Conservation (phyloP, 2,113 vertebrate species). For the Stercorarius parasiticus region DNA sequence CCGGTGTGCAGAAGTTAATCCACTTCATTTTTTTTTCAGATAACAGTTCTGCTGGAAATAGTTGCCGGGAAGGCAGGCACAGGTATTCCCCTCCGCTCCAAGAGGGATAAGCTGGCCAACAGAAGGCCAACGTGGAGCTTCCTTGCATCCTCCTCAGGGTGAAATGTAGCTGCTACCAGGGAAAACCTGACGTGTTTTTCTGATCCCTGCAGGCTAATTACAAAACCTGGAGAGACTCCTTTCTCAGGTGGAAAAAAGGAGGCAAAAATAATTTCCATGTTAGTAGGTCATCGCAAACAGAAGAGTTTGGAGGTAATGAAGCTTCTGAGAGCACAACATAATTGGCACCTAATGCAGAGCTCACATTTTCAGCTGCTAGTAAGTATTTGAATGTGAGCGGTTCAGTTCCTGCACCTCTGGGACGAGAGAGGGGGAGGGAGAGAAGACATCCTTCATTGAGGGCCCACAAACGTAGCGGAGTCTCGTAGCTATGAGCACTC, state of each 20-base stretch:
- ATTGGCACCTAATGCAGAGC: not conserved
- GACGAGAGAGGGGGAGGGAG: not conserved
- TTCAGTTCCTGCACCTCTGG: not conserved
- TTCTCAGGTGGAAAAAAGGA: not conserved
- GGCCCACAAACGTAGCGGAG: not conserved
- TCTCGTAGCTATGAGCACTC: not conserved
- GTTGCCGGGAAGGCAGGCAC: not conserved
- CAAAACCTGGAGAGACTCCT: not conserved
- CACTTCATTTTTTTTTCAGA: not conserved
- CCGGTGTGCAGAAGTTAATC: not conserved
- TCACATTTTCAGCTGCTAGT: not conserved
- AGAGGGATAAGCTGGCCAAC: not conserved
- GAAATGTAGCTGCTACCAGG: not conserved
- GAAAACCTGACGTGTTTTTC: not conserved
- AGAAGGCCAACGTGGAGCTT: not conserved
- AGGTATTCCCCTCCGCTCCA: not conserved
- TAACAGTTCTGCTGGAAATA: not conserved
- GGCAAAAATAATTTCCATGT: not conserved
- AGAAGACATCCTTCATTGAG: too few relatives aligned
- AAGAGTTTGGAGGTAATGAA: not conserved
- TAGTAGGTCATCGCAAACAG: not conserved
- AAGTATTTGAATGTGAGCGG: not conserved
- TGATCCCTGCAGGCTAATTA: not conserved
- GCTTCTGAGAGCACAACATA: not conserved
- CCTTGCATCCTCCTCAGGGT: accelerated